These are phyloP conservation scores for Xerus inauris DNA, from an alignment of 2,113 vertebrate species.

Conservation along the genomic window DNA sequence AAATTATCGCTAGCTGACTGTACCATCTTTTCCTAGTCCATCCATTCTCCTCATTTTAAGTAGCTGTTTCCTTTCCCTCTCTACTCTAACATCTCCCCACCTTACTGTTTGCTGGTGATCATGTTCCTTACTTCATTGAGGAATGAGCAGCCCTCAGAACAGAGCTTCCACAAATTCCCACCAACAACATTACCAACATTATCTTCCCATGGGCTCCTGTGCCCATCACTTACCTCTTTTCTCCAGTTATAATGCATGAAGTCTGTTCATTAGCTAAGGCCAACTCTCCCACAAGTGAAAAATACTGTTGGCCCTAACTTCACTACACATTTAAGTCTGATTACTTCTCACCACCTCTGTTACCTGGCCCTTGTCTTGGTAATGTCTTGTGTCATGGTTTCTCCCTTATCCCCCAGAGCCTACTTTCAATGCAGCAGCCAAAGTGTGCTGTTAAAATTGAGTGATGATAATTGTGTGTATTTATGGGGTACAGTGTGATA, in stretches of 20 bases:
- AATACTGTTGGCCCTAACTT: not conserved
- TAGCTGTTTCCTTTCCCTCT: not conserved
- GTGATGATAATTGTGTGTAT: not conserved
- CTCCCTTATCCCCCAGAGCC: not conserved
- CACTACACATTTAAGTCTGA: not conserved
- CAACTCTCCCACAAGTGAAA: slow-evolving; percentile 10
- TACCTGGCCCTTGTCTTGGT: not conserved
- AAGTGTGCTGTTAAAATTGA: not conserved
- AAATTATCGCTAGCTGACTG: not conserved
- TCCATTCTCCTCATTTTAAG: not conserved
- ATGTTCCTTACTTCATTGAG: not conserved
- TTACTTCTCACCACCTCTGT: not conserved
- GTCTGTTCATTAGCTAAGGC: not conserved
- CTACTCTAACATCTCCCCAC: not conserved
- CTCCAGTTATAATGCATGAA: not conserved
- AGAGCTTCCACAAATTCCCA: not conserved
- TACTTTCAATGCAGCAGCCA: not conserved
- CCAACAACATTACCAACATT: not conserved
- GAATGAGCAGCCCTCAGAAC: not conserved
- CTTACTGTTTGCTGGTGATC: not conserved
- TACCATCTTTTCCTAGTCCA: not conserved
- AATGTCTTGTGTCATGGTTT: not conserved
- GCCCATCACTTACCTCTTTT: not conserved
- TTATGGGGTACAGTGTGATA: too few relatives aligned
- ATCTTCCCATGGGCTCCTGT: not conserved